Evolutionary conservation across 2,113 vertebrate species (phyloP).

Genomic region (Nyctibius bracteatus): DNA sequence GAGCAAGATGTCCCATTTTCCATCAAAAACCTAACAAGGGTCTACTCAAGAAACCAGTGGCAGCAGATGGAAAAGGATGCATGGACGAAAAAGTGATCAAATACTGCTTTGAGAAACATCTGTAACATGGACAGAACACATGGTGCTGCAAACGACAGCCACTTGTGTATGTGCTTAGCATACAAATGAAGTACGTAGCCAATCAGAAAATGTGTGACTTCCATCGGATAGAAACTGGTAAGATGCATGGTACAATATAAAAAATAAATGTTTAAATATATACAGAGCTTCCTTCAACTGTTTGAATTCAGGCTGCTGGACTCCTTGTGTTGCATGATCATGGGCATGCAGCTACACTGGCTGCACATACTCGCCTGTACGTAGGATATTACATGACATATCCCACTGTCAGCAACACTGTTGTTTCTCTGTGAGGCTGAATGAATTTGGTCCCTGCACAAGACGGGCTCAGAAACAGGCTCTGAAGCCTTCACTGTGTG

Average conservation of each 20-base stretch:
- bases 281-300: background rate
- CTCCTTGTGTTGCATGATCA: background rate
- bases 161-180: background rate
- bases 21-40: background rate
- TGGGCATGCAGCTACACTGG: background rate
- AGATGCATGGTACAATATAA: background rate
- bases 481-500: background rate
- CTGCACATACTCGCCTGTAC: background rate
- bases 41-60: background rate
- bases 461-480: background rate
- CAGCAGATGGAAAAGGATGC: background rate
- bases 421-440: background rate
- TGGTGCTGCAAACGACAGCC: background rate
- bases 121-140: background rate
- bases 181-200: background rate
- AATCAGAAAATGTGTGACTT: background rate
- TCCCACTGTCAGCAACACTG: background rate
- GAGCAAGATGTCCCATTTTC: background rate
- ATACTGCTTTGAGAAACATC: background rate
- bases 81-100: background rate
- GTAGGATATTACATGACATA: background rate
- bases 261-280: background rate
- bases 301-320: background rate
- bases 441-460: background rate
- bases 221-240: background rate